Base-by-base conservation (phyloP, 2,888 invertebrate genomes). In the Ennomos erosarius region DNA sequence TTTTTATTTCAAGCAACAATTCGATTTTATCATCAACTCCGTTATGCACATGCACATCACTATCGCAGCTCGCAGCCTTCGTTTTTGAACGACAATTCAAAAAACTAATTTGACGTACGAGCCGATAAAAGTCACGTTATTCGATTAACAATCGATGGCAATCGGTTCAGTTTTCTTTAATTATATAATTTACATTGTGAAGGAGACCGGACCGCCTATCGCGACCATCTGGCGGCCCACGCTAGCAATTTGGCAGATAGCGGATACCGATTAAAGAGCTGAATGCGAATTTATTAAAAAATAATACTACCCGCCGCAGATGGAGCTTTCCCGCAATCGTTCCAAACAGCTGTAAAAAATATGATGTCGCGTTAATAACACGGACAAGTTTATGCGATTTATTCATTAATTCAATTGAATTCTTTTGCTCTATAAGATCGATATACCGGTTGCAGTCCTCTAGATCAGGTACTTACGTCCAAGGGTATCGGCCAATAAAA, bases 131-230 rank as follows among this genome's bases (percentile, higher is more conserved):
- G 75, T 74, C 80, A 74, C 75, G 75, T 77, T 79, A 77, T 75
- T 82, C 83, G 84, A 85, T 87, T 86, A 84, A 82, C 74, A 72
- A 74, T 74, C 79, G 87, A 90, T 90, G 73, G 75, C 80, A 79
- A 89, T 87, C 85, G 70, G 67, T 62, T 75, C 81, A 79, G 79
- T 83, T 87, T 87, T 87, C 88, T 88, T 88, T 90, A 90, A 90
- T 90, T 89, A 88, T 84, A 89, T 85, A 87, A 88, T 89, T 90
- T 87, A 87, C 86, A 84, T 85, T 85, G 84, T 85, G 79, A 75
- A 75, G 73, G 72, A 75, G 72, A 71, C 56, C 72, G 65, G 72
- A 71, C 56, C 71, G 65, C 73, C 62, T 85, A 88, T 88, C 88
- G 75, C 74, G 75, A 74, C 79, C 81, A 90, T 91, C 87, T 84